Evolutionary conservation across 37 sponge, comb jelly and placozoan species (phyloP), one percentile per base, ranked within the genome.

Genomic region (Spongilla lacustris): DNA sequence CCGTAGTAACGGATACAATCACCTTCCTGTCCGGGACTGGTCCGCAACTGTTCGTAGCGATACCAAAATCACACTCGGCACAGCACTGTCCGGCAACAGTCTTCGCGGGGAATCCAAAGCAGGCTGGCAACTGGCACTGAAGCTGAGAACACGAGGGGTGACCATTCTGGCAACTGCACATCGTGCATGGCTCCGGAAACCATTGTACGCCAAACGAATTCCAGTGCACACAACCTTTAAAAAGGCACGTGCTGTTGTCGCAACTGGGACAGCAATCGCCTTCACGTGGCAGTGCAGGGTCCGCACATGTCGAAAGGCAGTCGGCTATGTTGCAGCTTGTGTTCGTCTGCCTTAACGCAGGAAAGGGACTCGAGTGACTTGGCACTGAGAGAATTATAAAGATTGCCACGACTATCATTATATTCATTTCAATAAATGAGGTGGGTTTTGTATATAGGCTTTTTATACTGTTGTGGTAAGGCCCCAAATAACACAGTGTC

Each of bases 31-130:
- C 31, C 29, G 87, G 87, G 14, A 87, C 73, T 5, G 36, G 46
- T 6, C 28, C 69, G 28, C 87, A 87, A 21, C 75, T 69, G 69
- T 81, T 32, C 0, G 74, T 36, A 0, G 67, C 67, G 19, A 87
- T 38, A 10, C 87, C 87, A 80, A 73, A 87, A 76, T 87, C 87
- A n/a, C 87, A 87, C 27, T 74, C 73, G 22, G 74, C 68, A 38
- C 87, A 87, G 75, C 87, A 87, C 13, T 66, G 4, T 12, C 66
- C 75, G 2, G 74, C 46, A 24, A 37, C 50, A 2, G 12, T 81
- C 13, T 28, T 46, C 13, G 26, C 32, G 28, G 81, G 82, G 38
- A 75, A 87, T 24, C 87, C 87, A 32, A 69, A 87, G 29, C 87
- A 87, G 4, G 33, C 27, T 21, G 30, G 29, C 41, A 68, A 29